Percentiles rank a stretch among this genome's conserved stretches.
Evolutionary conservation across 2,113 vertebrate species (phyloP).

Genomic region (Hymenochirus boettgeri): DNA sequence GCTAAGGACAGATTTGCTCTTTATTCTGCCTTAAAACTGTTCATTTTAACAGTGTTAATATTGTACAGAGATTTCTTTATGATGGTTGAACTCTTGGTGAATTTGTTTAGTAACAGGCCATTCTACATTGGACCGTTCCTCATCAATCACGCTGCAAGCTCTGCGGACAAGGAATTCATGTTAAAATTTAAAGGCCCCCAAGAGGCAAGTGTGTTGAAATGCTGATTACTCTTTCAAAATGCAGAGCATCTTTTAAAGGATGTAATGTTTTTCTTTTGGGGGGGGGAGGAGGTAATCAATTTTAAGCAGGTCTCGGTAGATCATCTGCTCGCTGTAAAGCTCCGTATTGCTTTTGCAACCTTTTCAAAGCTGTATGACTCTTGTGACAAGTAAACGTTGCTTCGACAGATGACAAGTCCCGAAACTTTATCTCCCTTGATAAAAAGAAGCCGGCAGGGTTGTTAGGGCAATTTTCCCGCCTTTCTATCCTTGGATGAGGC

Average conservation of each 20-base stretch:
- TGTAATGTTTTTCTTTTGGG: slow-evolving; percentile 7
- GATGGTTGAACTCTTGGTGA: too few relatives aligned
- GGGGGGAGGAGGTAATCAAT: slow-evolving; percentile 11
- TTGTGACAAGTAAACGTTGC: slow-evolving; percentile 36
- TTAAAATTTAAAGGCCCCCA: slow-evolving; percentile 43
- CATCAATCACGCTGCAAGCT: background rate
- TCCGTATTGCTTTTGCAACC: slow-evolving; percentile 28
- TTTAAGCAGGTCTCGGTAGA: slow-evolving; percentile 20
- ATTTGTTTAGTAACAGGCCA: too few relatives aligned
- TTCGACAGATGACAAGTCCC: slow-evolving; percentile 48
- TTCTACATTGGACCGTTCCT: too few relatives aligned
- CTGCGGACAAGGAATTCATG: background rate
- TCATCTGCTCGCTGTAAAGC: slow-evolving; percentile 32
- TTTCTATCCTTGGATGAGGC: slow-evolving; percentile 80
- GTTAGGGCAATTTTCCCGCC: slow-evolving; percentile 81
- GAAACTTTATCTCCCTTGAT: slow-evolving; percentile 56
- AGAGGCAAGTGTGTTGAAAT: slow-evolving; percentile 57
- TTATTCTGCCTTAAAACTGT: too few relatives aligned
- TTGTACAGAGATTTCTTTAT: too few relatives aligned
- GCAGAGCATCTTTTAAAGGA: slow-evolving; percentile 7
- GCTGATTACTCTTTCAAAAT: slow-evolving; percentile 45
- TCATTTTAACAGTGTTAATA: too few relatives aligned
- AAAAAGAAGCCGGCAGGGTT: slow-evolving; percentile 55
- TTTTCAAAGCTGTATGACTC: slow-evolving; percentile 22
- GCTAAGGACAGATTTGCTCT: too few relatives aligned